phyloP scores from a whole-genome alignment of 2,797 vertebrate species.

The Siniperca scherzeri region DNA sequence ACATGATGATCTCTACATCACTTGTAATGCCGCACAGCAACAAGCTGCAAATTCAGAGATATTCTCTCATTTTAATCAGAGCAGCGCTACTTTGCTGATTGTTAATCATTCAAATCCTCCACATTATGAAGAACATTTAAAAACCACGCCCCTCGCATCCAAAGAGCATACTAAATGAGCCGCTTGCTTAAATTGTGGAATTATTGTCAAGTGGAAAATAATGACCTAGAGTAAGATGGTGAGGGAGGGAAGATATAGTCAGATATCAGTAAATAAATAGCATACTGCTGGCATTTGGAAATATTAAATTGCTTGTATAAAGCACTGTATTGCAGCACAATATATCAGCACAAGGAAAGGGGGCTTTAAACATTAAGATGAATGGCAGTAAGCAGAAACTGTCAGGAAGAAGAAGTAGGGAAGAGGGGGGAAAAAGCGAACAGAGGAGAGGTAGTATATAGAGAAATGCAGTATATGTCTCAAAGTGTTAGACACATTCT shows the following conservation, averaged over 20 bases:
- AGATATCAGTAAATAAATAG: conserved; percentile 78
- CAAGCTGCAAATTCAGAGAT: conserved; percentile 27
- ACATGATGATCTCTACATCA: conserved; percentile 15
- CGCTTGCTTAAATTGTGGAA: conserved; percentile 55
- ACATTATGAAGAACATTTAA: conserved; percentile 42
- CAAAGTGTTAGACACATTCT: conserved; percentile 75
- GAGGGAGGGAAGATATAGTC: conserved; percentile 44
- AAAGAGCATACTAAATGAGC: conserved; percentile 69
- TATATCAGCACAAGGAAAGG: conserved; percentile 65
- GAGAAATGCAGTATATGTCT: conserved; percentile 76
- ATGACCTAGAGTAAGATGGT: conserved; percentile 44
- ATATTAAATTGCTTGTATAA: conserved; percentile 79
- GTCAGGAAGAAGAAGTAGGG: conserved; percentile 49
- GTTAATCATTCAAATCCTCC: conserved; percentile 61
- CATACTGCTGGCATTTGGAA: conserved; percentile 68
- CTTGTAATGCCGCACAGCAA: conserved; percentile 15
- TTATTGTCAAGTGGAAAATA: conserved; percentile 70
- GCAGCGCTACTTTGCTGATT: conserved; percentile 34
- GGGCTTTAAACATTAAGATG: conserved; percentile 76
- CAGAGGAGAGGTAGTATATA: conserved; percentile 50
- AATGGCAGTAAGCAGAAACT: conserved; percentile 61
- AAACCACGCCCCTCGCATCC: conserved; percentile 55
- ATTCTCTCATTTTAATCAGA: conserved; percentile 43
- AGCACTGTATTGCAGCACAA: conserved; percentile 66
- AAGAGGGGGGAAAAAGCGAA: conserved; percentile 18